Conservation (phyloP, 2,888 invertebrate genomes). For the Gymnocheta viridis region DNA sequence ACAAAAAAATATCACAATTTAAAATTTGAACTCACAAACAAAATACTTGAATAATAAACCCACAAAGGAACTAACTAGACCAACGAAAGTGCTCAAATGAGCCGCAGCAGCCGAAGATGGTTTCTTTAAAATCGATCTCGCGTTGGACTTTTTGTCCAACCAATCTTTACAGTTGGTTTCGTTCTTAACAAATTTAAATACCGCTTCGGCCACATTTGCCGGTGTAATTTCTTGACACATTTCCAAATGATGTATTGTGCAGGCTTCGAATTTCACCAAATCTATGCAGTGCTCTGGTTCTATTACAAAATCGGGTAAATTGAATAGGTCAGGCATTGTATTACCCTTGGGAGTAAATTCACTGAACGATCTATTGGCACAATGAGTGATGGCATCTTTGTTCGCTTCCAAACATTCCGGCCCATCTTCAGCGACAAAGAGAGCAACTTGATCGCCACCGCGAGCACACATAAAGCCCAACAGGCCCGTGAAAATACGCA, state of each 20-base stretch:
- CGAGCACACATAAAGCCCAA: conserved; percentile 89
- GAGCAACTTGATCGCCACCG: conserved; percentile 90
- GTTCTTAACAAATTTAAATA: conserved; percentile 88
- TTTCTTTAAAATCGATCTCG: conserved; percentile 73
- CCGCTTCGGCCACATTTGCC: conserved; percentile 89
- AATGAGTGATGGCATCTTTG: conserved; percentile 84
- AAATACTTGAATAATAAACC: background rate
- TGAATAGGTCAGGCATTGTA: conserved; percentile 74
- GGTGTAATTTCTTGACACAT: conserved; percentile 89
- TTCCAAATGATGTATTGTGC: conserved; percentile 82
- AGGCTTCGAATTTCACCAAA: conserved; percentile 78
- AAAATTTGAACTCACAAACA: background rate
- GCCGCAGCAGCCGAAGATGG: conserved; percentile 65
- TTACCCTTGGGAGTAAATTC: conserved; percentile 83
- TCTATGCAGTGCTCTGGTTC: conserved; percentile 83
- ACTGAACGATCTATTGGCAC: conserved; percentile 85
- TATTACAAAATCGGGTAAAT: conserved; percentile 85
- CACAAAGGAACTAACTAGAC: background rate
- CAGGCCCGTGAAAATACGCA: conserved; percentile 86
- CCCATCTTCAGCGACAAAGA: conserved; percentile 92
- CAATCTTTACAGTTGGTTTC: conserved; percentile 85
- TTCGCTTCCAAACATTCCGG: conserved; percentile 88
- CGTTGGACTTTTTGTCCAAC: conserved; percentile 73
- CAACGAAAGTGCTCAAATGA: background rate
- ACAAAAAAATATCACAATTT: background rate